A percentile compares a stretch with the other conserved stretches of the same genome.
Conservation (phyloP, 2,113 vertebrate species). For the Ictidomys tridecemlineatus region DNA sequence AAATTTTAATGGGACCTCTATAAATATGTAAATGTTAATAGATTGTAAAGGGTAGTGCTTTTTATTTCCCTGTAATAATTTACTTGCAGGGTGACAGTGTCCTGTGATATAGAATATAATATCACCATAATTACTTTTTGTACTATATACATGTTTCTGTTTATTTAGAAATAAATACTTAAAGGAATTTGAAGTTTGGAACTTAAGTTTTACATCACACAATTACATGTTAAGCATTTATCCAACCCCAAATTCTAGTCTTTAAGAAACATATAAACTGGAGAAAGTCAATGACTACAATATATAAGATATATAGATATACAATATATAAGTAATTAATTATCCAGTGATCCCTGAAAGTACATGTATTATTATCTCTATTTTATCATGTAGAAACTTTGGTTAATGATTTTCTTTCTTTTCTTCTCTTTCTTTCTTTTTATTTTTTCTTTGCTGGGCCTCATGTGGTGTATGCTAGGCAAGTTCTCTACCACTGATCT, state of each 20-base stretch:
- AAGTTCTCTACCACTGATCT: too few relatives aligned
- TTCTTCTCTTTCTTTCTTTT: too few relatives aligned
- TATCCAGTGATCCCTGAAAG: background rate
- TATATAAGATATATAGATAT: background rate
- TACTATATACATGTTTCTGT: background rate
- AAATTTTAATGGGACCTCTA: background rate
- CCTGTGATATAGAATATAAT: background rate
- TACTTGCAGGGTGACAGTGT: background rate
- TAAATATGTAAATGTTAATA: background rate
- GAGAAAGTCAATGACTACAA: background rate
- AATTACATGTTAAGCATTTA: background rate
- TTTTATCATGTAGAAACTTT: background rate
- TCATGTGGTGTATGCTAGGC: too few relatives aligned
- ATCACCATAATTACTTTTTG: conserved; percentile 1
- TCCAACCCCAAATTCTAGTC: background rate
- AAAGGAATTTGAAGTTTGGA: conserved; percentile 21
- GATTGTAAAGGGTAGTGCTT: background rate
- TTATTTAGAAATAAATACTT: conserved; percentile 23
- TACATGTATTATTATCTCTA: background rate
- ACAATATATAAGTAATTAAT: too few relatives aligned
- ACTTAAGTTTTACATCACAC: conserved; percentile 5
- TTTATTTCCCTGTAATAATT: conserved; percentile 17
- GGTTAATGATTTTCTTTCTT: background rate
- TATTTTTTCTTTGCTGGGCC: too few relatives aligned
- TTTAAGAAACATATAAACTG: background rate